A percentile compares a stretch with the other conserved stretches of the same genome.
These are phyloP conservation scores for Arizona elegans DNA, from an alignment of 2,113 vertebrate genomes.

Conservation along the genomic window DNA sequence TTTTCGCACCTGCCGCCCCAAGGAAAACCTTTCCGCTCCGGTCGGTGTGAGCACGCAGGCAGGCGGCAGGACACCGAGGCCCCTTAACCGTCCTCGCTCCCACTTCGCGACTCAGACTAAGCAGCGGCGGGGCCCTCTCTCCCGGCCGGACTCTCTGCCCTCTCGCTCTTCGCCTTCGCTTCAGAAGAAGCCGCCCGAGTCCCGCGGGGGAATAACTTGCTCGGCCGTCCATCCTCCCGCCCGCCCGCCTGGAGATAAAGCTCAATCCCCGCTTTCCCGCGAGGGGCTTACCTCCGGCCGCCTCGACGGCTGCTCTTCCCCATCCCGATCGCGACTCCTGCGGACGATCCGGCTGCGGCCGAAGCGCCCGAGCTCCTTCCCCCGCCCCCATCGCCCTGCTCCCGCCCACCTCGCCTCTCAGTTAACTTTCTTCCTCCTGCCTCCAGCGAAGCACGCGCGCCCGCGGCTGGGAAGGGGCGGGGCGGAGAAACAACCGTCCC, in stretches of 20 bases:
- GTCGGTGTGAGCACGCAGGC: neutral
- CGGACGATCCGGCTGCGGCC: neutral
- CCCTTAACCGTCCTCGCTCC: neutral
- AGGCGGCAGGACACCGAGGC: neutral
- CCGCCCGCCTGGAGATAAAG: accelerated
- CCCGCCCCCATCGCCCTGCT: constrained; percentile 2
- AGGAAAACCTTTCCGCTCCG: neutral
- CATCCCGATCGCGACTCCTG: constrained; percentile 7
- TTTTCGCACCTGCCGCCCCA: neutral
- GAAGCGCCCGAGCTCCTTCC: neutral
- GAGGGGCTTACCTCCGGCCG: neutral
- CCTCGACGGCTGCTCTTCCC: neutral
- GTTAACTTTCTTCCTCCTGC: neutral
- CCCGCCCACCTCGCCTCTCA: neutral
- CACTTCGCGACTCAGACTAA: neutral
- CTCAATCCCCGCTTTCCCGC: neutral
- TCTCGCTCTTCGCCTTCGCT: neutral
- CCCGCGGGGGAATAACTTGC: too few relatives aligned
- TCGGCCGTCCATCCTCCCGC: accelerated
- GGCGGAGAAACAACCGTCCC: neutral
- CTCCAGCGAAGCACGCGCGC: neutral
- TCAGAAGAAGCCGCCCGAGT: neutral
- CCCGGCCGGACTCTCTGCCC: neutral
- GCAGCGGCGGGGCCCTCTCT: neutral
- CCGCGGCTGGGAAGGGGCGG: neutral